Conservation (phyloP, 2,888 invertebrate genomes). For the Phalera bucephala region DNA sequence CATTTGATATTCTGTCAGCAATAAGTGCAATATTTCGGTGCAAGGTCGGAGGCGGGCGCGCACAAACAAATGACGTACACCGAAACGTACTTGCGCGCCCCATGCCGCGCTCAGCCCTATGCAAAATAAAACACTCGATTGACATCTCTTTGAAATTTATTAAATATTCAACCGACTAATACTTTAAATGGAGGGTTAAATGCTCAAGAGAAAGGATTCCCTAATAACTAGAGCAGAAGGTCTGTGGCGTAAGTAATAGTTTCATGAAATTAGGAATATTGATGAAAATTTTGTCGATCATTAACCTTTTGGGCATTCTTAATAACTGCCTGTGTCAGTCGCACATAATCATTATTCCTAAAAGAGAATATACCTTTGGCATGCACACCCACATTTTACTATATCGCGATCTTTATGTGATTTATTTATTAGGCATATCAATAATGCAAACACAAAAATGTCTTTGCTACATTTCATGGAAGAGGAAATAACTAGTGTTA, state of each 20-base stretch:
- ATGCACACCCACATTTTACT: no score
- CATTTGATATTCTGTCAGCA: slow-evolving; percentile 75
- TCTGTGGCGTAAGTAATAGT: slow-evolving; percentile 6
- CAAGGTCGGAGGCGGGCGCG: slow-evolving; percentile 41
- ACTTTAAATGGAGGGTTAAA: slow-evolving; percentile 76
- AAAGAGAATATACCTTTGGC: no score
- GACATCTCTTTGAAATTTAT: slow-evolving; percentile 82
- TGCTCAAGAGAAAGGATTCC: slow-evolving; percentile 76
- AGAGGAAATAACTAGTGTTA: no score
- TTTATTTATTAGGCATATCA: no score
- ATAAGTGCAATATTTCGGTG: slow-evolving; percentile 60
- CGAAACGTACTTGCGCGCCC: slow-evolving; percentile 80
- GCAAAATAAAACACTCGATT: slow-evolving; percentile 82
- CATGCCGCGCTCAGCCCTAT: slow-evolving; percentile 69
- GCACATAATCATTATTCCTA: no score
- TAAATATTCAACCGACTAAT: slow-evolving; percentile 79
- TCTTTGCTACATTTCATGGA: no score
- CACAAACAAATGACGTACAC: slow-evolving; percentile 80
- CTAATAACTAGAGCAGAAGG: slow-evolving; percentile 27
- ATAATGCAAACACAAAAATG: no score
- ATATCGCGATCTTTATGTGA: no score
- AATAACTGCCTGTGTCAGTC: no score
- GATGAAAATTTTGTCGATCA: no score
- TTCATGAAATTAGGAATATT: no score
- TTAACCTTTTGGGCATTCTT: no score